These are phyloP conservation scores for Colistium nudipinnis DNA, from an alignment of 2,113 vertebrate genomes.

Conservation along the genomic window DNA sequence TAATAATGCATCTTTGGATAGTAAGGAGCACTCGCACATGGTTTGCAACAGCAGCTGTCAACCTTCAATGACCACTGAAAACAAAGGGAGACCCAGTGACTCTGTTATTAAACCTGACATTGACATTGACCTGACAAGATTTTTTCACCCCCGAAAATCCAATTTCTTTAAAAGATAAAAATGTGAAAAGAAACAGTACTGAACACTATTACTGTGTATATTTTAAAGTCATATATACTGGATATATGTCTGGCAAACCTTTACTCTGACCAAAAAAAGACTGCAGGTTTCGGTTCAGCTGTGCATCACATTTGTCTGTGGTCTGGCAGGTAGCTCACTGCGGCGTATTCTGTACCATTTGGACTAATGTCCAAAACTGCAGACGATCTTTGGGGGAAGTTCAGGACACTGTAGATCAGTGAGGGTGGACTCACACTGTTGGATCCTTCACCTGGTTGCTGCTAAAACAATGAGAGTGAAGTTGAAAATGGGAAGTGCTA, in stretches of 20 bases:
- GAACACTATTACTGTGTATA: background rate
- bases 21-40: slow-evolving; percentile 4
- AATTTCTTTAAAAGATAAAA: no score
- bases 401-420: slow-evolving; percentile 66
- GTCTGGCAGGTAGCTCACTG: slow-evolving; percentile 41
- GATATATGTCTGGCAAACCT: background rate
- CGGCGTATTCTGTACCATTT: slow-evolving; percentile 55
- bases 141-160: no score
- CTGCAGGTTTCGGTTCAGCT: background rate
- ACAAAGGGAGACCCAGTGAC: no score
- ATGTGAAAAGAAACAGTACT: no score
- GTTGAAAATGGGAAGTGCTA: background rate
- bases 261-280: background rate
- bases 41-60: background rate
- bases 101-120: no score
- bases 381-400: slow-evolving; percentile 62
- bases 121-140: no score
- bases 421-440: background rate
- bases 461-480: background rate
- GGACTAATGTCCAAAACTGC: slow-evolving; percentile 1
- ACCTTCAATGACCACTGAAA: background rate
- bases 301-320: background rate
- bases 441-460: slow-evolving; percentile 35
- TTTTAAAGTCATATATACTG: slow-evolving; percentile 3
- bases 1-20: no score